Conservation (phyloP, 2,113 vertebrate species). For the Gymnarchus niloticus region DNA sequence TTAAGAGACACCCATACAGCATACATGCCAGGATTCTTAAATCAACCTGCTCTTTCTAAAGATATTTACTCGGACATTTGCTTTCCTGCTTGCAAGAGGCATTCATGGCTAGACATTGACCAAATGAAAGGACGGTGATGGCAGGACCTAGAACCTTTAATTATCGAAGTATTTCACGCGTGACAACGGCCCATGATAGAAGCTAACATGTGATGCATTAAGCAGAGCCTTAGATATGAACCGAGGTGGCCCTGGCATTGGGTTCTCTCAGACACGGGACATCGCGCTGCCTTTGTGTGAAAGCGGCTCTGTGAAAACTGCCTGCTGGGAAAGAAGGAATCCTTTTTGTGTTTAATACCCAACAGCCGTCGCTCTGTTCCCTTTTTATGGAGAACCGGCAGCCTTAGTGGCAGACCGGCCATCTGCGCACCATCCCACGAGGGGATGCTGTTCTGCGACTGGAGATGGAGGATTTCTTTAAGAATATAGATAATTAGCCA, state of each 20-base stretch:
- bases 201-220: background rate
- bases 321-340: background rate
- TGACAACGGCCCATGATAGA: background rate
- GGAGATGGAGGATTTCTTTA: constrained; percentile 17
- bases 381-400: background rate
- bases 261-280: background rate
- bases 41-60: background rate
- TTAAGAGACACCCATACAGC: background rate
- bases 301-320: background rate
- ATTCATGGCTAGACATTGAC: no score
- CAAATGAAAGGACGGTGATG: background rate
- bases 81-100: background rate
- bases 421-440: constrained; percentile 24
- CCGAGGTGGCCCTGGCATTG: background rate
- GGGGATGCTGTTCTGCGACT: background rate
- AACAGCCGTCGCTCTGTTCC: background rate
- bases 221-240: background rate
- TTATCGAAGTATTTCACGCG: background rate
- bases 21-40: background rate
- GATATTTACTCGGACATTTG: background rate
- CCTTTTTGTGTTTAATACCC: background rate
- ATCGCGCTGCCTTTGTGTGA: background rate
- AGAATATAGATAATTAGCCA: constrained; percentile 39
- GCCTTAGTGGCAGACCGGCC: background rate
- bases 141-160: background rate